These are phyloP conservation scores for Phyllostomus hastatus DNA, from an alignment of 2,113 vertebrate genomes.

Conservation along the genomic window DNA sequence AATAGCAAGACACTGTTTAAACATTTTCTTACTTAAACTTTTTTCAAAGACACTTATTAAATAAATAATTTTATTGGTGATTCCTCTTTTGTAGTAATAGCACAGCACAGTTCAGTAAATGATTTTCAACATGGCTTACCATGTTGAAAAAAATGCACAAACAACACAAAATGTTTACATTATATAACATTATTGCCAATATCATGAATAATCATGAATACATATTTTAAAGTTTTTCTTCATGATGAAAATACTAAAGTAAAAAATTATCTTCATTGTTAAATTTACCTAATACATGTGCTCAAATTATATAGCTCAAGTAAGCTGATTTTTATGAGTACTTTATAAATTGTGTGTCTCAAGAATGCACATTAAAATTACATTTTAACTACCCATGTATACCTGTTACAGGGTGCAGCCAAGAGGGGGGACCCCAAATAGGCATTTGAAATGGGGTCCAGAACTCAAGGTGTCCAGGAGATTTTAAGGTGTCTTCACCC, in stretches of 20 bases:
- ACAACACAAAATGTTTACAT: neutral
- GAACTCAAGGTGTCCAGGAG: too few relatives aligned
- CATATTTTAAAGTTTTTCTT: neutral
- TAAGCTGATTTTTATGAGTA: neutral
- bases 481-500: too few relatives aligned
- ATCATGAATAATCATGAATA: slow-evolving; percentile 12
- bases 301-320: neutral
- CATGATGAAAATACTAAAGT: neutral
- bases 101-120: neutral
- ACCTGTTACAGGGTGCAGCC: too few relatives aligned
- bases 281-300: neutral
- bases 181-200: neutral
- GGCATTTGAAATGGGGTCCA: too few relatives aligned
- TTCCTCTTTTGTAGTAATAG: neutral
- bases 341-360: neutral
- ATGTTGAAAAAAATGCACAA: neutral
- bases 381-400: rapidly evolving
- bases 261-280: neutral
- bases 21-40: slow-evolving; percentile 34
- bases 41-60: neutral
- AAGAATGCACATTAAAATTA: neutral
- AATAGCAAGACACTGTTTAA: neutral
- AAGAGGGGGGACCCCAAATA: too few relatives aligned
- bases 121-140: neutral
- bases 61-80: neutral